Percentiles rank a stretch among this genome's conserved stretches.
Conservation (phyloP, 2,888 invertebrate species). For the Caenorhabditis macrosperma region DNA sequence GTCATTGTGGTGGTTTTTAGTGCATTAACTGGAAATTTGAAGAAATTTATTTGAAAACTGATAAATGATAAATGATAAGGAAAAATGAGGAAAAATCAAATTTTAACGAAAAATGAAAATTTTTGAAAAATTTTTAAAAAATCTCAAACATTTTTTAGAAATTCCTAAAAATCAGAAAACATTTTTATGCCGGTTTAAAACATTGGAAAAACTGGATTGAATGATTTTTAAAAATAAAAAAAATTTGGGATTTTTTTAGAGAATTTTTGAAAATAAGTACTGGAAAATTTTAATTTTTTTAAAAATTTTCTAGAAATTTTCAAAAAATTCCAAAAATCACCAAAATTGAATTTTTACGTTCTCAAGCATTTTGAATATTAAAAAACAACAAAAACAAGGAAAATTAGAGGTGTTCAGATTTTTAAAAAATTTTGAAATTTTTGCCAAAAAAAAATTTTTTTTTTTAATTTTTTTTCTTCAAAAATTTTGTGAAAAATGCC, state of each 20-base stretch:
- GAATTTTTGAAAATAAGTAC: neutral
- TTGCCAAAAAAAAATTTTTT: neutral
- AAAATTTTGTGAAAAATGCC: slow-evolving; percentile 5
- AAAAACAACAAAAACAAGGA: too few relatives aligned
- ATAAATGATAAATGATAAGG: neutral
- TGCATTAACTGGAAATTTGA: neutral
- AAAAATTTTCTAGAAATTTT: neutral
- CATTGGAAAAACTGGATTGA: too few relatives aligned
- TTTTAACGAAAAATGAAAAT: neutral
- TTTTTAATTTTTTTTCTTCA: neutral
- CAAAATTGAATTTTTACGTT: slow-evolving; percentile 22
- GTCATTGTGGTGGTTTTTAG: neutral
- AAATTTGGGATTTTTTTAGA: too few relatives aligned
- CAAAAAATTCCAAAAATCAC: neutral
- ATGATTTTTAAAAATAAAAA: too few relatives aligned
- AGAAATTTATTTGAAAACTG: too few relatives aligned
- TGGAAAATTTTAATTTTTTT: too few relatives aligned
- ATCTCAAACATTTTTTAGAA: neutral
- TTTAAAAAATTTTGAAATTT: neutral
- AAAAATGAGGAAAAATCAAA: neutral
- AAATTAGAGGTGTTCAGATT: too few relatives aligned
- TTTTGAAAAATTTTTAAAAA: neutral
- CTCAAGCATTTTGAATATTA: slow-evolving; percentile 12
- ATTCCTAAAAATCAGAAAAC: neutral
- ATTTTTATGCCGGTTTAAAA: too few relatives aligned